Conservation (phyloP, 1,140 invertebrate species). For the Sitodiplosis mosellana region DNA sequence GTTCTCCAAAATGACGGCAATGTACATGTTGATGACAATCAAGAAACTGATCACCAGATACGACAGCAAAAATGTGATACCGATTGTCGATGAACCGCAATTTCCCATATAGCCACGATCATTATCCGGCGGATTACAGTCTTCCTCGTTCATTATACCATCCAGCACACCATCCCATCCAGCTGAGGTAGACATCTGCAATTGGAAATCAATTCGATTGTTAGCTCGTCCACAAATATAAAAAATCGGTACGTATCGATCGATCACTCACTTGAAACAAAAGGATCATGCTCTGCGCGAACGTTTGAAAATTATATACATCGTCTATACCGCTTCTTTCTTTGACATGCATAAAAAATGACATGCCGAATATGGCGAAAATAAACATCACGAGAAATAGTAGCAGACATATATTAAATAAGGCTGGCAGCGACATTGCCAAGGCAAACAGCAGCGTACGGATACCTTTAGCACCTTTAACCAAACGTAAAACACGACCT, state of each 20-base stretch:
- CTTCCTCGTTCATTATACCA: constrained; percentile 88
- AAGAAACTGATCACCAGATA: constrained; percentile 96
- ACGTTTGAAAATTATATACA: constrained; percentile 98
- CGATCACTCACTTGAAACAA: constrained; percentile 66
- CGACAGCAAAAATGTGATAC: constrained; percentile 83
- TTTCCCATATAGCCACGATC: constrained; percentile 74
- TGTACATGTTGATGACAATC: constrained; percentile 99
- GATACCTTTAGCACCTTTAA: constrained; percentile 95
- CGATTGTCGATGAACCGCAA: constrained; percentile 82
- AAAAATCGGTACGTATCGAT: background rate
- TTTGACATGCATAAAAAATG: constrained; percentile 97
- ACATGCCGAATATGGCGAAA: constrained; percentile 98
- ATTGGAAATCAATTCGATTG: constrained; percentile 1
- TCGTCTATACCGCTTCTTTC: constrained; percentile 84
- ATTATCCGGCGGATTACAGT: constrained; percentile 72
- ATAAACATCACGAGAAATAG: constrained; percentile 98
- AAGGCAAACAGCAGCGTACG: constrained; percentile 90
- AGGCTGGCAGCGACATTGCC: constrained; percentile 92
- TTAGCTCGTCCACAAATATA: background rate
- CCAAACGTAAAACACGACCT: constrained; percentile 85
- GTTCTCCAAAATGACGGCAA: constrained; percentile 96
- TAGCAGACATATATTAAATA: constrained; percentile 96
- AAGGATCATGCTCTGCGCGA: constrained; percentile 92
- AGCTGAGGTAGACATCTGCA: constrained; percentile 91
- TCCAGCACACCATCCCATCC: constrained; percentile 93